Evolutionary conservation across 2,113 vertebrate species (phyloP).

Genomic region (Tenebrosternarchus preto): DNA sequence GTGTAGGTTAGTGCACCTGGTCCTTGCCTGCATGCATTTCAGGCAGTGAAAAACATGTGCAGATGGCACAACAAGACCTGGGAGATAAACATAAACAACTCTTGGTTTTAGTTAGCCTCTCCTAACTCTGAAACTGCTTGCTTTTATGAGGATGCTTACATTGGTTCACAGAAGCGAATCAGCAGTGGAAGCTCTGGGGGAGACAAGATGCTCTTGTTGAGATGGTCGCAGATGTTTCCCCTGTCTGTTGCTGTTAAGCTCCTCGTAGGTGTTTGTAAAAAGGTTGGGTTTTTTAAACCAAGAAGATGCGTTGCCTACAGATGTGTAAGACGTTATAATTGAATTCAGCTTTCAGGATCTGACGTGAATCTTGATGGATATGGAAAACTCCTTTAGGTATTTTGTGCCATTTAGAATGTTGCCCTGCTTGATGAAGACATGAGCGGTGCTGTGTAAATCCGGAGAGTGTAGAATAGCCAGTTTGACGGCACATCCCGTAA

Average conservation of each 20-base stretch:
- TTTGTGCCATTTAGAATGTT: not conserved
- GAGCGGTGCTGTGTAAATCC: not conserved
- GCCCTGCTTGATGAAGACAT: not conserved
- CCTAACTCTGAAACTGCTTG: not conserved
- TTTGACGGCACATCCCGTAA: conserved; percentile 32
- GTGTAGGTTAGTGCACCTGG: not conserved
- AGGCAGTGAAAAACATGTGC: too few relatives aligned
- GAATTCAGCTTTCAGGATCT: not conserved
- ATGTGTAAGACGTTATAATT: not conserved
- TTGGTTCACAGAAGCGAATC: not conserved
- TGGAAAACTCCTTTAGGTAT: not conserved
- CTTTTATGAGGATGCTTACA: not conserved
- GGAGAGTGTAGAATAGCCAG: conserved; percentile 44
- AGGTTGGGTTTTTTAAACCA: too few relatives aligned
- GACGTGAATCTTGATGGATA: not conserved
- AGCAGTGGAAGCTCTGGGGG: not conserved
- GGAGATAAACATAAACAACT: too few relatives aligned
- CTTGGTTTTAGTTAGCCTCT: not conserved
- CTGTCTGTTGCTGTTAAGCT: too few relatives aligned
- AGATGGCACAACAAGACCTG: too few relatives aligned
- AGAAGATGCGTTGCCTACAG: not conserved
- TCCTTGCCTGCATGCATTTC: not conserved
- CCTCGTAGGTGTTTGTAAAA: too few relatives aligned
- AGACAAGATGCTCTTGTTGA: not conserved
- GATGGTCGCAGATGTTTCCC: too few relatives aligned